phyloP scores from a whole-genome alignment of 1,140 invertebrate species.

The Aphelinus certus region DNA sequence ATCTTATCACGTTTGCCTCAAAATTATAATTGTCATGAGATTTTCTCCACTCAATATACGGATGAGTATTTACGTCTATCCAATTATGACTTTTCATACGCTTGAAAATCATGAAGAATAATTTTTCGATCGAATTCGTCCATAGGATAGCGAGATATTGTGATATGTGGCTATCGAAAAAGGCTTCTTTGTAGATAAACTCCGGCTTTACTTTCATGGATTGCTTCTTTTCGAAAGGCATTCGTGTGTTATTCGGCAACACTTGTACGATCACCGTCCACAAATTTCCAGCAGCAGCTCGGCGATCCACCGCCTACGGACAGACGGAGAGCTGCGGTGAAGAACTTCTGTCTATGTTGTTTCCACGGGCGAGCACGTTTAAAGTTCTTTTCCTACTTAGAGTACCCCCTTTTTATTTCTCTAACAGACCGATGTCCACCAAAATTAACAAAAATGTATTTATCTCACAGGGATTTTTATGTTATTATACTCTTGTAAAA shows the following conservation, averaged over 20 bases:
- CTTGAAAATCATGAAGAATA: background rate
- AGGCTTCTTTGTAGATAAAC: no score
- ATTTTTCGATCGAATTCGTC: no score
- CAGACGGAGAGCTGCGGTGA: slow-evolving; percentile 51
- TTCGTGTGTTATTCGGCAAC: background rate
- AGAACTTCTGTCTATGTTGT: slow-evolving; percentile 15
- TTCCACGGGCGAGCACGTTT: slow-evolving; percentile 1
- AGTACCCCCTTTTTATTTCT: background rate
- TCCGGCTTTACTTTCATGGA: no score
- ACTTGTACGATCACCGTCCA: background rate
- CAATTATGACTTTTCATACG: background rate
- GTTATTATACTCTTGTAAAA: background rate
- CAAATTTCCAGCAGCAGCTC: slow-evolving; percentile 1
- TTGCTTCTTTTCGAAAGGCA: no score
- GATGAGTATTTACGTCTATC: no score
- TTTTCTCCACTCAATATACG: no score
- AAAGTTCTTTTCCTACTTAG: slow-evolving; percentile 3
- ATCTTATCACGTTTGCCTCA: no score
- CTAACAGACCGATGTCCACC: slow-evolving; percentile 15
- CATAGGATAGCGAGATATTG: no score
- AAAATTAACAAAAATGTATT: slow-evolving; percentile 9
- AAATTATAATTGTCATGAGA: no score
- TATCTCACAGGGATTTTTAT: background rate
- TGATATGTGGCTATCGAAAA: no score
- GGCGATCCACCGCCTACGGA: slow-evolving; percentile 47